Evolutionary conservation across 2,888 invertebrate species (phyloP).

Genomic region (Pegoplata infirma): DNA sequence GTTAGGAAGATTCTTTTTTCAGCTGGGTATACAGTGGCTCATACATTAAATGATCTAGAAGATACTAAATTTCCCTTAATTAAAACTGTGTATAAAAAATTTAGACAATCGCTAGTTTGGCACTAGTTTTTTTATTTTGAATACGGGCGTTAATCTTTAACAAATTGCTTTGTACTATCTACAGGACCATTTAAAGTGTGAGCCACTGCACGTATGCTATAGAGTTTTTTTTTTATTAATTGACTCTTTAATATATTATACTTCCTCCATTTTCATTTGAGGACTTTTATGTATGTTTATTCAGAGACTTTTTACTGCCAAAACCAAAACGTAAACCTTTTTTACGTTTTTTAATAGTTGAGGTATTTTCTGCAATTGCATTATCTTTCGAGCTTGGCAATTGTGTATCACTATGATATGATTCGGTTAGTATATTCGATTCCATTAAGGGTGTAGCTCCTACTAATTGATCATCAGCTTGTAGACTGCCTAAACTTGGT

Average conservation of each 20-base stretch:
- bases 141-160: too few relatives aligned
- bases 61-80: too few relatives aligned
- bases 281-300: conserved; percentile 8
- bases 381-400: conserved; percentile 39
- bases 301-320: conserved; percentile 57
- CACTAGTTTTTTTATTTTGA: too few relatives aligned
- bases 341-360: conserved; percentile 65
- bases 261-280: not conserved
- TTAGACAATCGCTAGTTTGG: too few relatives aligned
- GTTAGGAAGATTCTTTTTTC: too few relatives aligned
- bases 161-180: too few relatives aligned
- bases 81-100: too few relatives aligned
- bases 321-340: conserved; percentile 67
- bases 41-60: too few relatives aligned
- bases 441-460: conserved; percentile 44
- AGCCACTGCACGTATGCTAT: too few relatives aligned
- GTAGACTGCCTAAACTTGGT: conserved; percentile 55
- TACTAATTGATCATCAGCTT: conserved; percentile 43
- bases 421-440: conserved; percentile 65
- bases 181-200: too few relatives aligned
- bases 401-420: conserved; percentile 66
- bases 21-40: too few relatives aligned
- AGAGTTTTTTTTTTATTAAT: too few relatives aligned
- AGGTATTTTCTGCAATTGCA: conserved; percentile 37
- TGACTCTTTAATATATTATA: not conserved